Base-by-base conservation (phyloP, 2,113 vertebrate genomes). In the Eubucco bourcierii region DNA sequence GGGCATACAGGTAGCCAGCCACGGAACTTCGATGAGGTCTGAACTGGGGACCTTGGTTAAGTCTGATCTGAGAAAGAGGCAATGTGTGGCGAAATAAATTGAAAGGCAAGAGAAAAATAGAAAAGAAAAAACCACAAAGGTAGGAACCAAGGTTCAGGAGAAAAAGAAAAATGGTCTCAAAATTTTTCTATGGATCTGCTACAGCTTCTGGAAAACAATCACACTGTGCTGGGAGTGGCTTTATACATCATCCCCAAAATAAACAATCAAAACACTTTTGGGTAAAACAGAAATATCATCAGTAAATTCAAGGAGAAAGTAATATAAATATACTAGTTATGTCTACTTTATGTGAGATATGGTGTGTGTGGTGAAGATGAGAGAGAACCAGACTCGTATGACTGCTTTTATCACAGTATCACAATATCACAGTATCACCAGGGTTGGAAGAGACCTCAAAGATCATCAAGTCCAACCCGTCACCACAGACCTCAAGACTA, bases 351-450 rank as follows among this genome's bases (percentile, higher is more conserved):
- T 20, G 3, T 46, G 39, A 72, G 58, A 66, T 89, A 64, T 12
- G 68, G 14, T 73, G 44, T 17, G 18, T 68, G 33, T 55, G n/a
- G 70, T 17, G 17, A 72, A 11, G 6, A 84, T 79, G 33, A 65
- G 6, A 65, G 6, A 21, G 0, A 0, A 56, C 7, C 9, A 27
- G 5, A 66, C 23, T 65, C 4, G 1, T 12, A 28, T 58, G 25
- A 85, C n/a, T 59, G 13, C 27, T 85, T 92, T 72, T 41, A n/a
- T n/a, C n/a, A n/a, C n/a, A n/a, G n/a, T n/a, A n/a, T n/a, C n/a
- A n/a, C n/a, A n/a, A n/a, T n/a, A n/a, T n/a, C n/a, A n/a, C n/a
- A n/a, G n/a, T n/a, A n/a, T n/a, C n/a, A n/a, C n/a, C n/a, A n/a
- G n/a, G n/a, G n/a, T n/a, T n/a, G n/a, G n/a, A n/a, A n/a, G n/a